A percentile compares a stretch with the other conserved stretches of the same genome.
Evolutionary conservation across 2,888 invertebrate species (phyloP).

Genomic region (Electrophaes corylata): DNA sequence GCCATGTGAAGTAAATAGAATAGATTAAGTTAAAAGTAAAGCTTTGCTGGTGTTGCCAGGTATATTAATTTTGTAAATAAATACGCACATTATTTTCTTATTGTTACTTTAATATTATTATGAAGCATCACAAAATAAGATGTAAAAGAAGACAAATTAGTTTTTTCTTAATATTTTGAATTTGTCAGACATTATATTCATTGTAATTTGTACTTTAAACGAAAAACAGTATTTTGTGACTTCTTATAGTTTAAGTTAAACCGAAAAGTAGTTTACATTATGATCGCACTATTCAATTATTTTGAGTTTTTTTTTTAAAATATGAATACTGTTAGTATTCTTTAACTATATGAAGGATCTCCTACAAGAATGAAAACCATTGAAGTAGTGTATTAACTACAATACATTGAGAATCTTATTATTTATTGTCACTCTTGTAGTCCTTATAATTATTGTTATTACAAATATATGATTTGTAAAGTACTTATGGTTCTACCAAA

Average conservation of each 20-base stretch:
- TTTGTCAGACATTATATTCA: not conserved
- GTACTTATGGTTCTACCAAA: constrained; percentile 20
- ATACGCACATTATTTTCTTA: constrained; percentile 39
- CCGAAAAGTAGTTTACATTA: constrained; percentile 4
- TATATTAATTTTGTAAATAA: constrained; percentile 43
- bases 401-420: not conserved
- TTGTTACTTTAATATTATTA: constrained; percentile 3
- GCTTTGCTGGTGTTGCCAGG: constrained; percentile 46
- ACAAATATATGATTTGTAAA: constrained; percentile 9
- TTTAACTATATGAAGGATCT: not conserved
- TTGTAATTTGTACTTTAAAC: constrained; percentile 2
- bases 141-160: not conserved
- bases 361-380: not conserved
- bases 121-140: constrained; percentile 23
- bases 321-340: not conserved
- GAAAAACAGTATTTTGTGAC: constrained; percentile 29
- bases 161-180: constrained; percentile 4
- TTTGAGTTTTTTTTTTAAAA: not conserved
- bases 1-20: constrained; percentile 21
- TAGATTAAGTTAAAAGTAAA: constrained; percentile 41
- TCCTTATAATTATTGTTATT: not conserved
- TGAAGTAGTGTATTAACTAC: not conserved
- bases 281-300: not conserved
- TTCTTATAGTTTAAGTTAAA: constrained; percentile 13
- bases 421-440: not conserved